Evolutionary conservation across 2,797 vertebrate genomes (phyloP), one percentile per base, ranked within the genome.

Genomic region (Rachycentron canadum): DNA sequence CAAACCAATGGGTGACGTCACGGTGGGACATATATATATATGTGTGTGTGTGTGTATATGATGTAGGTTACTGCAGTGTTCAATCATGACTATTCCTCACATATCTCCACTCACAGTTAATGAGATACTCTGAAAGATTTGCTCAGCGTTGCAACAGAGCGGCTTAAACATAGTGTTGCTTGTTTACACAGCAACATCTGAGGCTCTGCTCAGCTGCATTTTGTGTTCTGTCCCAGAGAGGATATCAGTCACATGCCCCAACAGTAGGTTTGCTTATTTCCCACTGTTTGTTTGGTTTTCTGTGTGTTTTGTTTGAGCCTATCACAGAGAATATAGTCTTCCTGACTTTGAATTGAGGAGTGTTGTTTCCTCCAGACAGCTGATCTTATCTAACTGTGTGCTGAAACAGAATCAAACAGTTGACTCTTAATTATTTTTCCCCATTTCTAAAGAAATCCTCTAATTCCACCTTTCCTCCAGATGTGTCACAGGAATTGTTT

Each of bases 261-360:
- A 50, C 17, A 57, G 49, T 13, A n/a, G 68, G 6, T 62, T 62
- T 50, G 21, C 50, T 49, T 34, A n/a, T 50, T 49, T 61, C 5
- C 17, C 25, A 13, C 10, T 32, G 32, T 59, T 59, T 62, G 61
- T 67, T 76, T 57, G 41, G 4, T 43, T 78, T 45, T 43, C 41
- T 68, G 62, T 47, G 57, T 63, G 40, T 64, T 72, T 60, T 9
- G 30, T 34, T 60, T 47, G 26, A 58, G 65, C 25, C 23, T 45
- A 21, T 68, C 64, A 52, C 55, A 65, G 7, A 60, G 9, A 65
- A 45, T 61, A 8, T 16, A 10, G 12, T 23, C 56, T 59, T 60
- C 34, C 53, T 0, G 74, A 49, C 70, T 78, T 45, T 10, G n/a
- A 69, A 56, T 26, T n/a, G 26, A 40, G 23, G 45, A 61, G 11